Base-by-base conservation (phyloP, 2,113 vertebrate species). In the Ictalurus furcatus region DNA sequence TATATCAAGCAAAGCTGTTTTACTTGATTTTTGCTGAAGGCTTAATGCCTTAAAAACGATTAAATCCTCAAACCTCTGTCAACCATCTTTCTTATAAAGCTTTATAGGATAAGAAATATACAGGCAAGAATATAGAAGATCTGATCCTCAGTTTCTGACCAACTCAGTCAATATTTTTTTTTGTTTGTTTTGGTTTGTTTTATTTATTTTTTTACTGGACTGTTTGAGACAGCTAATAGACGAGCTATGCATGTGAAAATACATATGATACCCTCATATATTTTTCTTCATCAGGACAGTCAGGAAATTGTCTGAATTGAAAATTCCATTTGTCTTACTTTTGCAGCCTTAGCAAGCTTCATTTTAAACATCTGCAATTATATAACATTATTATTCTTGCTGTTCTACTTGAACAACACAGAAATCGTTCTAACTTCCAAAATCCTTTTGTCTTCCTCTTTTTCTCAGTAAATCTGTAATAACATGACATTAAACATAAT, bases 251-350 rank as follows among this genome's bases (percentile, higher is more conserved):
- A 52, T n/a, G n/a, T 79, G 12, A n/a, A 80, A 80, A 80, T 54
- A 34, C n/a, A 19, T 58, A 58, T 21, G n/a, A 58, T 58, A 81
- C 79, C 58, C n/a, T 34, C 44, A 80, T 28, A 34, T 9, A 58
- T 81, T 58, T 58, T 58, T 52, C 40, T 58, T 34, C n/a, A 34
- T 34, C n/a, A 58, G 17, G 79, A 56, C 28, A 56, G 14, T 56
- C 2, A 56, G 44, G 78, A 80, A 56, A 28, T 52, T 79, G 23
- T n/a, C 11, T 76, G 8, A 3, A 54, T 80, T 19, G 25, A 54
- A 52, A 54, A 80, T 30, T 80, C 25, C 76, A 54, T 79, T 79
- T n/a, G 76, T 54, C 74, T 78, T 78, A 25, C 74, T 48, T 78
- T 78, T 78, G 74, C 40, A 48, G 74, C 74, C 2, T 19, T 74